These are phyloP conservation scores for Cuculus canorus DNA, from an alignment of 2,797 vertebrate genomes.

Conservation along the genomic window DNA sequence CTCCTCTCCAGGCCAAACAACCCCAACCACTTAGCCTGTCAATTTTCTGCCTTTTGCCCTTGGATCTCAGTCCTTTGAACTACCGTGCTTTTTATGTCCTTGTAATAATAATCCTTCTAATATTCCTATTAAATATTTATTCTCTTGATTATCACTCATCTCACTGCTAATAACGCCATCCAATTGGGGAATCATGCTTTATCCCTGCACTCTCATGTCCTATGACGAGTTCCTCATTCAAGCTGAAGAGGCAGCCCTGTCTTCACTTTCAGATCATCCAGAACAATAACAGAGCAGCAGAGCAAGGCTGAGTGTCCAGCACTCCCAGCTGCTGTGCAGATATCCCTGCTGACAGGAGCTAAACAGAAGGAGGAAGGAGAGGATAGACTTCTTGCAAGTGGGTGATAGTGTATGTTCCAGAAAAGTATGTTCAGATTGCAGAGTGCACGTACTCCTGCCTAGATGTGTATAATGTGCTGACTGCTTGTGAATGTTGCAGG, in stretches of 20 bases:
- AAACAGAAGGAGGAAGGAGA: neutral
- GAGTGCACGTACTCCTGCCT: neutral
- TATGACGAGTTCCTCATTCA: neutral
- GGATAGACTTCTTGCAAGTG: neutral
- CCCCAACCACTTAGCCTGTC: no score
- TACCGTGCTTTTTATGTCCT: neutral
- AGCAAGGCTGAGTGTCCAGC: neutral
- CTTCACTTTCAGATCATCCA: accelerated
- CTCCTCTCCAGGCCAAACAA: no score
- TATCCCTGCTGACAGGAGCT: neutral
- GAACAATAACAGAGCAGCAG: neutral
- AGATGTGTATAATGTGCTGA: neutral
- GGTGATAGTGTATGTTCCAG: neutral
- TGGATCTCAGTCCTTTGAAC: neutral
- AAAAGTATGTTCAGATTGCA: neutral
- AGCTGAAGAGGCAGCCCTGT: neutral
- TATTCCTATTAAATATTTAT: neutral
- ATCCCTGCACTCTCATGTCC: neutral
- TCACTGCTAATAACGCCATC: neutral
- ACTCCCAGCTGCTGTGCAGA: neutral
- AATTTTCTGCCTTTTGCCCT: neutral
- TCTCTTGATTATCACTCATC: neutral
- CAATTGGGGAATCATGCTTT: neutral
- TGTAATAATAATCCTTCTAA: neutral
- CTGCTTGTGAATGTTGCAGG: constrained; percentile 32